phyloP scores from a whole-genome alignment of 2,888 invertebrate genomes.

The Balanococcus diminutus region DNA sequence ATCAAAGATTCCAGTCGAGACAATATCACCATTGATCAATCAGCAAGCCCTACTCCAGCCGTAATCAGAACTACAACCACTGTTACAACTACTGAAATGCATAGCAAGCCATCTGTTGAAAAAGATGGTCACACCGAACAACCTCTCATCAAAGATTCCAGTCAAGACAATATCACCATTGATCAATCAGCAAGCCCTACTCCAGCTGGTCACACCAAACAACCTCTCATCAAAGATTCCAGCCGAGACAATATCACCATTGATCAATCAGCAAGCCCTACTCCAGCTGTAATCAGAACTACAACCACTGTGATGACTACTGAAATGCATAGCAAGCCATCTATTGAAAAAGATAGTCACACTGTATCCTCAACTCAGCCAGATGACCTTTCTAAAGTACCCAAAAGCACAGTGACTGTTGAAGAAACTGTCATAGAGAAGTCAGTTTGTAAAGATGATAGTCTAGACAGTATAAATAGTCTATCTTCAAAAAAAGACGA shows the following conservation, averaged over 20 bases:
- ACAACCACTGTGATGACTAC: background rate
- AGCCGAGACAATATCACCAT: conserved; percentile 58
- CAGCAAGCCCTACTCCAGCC: background rate
- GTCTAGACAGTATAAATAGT: background rate
- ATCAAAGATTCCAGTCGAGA: background rate
- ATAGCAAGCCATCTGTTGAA: too few relatives aligned
- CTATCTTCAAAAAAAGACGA: background rate
- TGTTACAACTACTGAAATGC: background rate
- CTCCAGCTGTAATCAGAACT: background rate
- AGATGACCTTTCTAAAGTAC: background rate
- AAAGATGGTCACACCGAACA: too few relatives aligned
- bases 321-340: background rate
- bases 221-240: background rate
- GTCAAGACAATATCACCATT: conserved; percentile 59
- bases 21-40: conserved; percentile 59
- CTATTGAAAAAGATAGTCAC: conserved; percentile 56
- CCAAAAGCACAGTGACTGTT: background rate
- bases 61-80: background rate
- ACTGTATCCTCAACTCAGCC: conserved; percentile 61
- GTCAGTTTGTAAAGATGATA: background rate
- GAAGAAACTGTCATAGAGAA: background rate
- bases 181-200: background rate
- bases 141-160: background rate
- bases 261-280: conserved; percentile 42
- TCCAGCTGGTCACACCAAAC: background rate